Conservation (phyloP, 2,113 vertebrate species). For the Hepsetus odoe region DNA sequence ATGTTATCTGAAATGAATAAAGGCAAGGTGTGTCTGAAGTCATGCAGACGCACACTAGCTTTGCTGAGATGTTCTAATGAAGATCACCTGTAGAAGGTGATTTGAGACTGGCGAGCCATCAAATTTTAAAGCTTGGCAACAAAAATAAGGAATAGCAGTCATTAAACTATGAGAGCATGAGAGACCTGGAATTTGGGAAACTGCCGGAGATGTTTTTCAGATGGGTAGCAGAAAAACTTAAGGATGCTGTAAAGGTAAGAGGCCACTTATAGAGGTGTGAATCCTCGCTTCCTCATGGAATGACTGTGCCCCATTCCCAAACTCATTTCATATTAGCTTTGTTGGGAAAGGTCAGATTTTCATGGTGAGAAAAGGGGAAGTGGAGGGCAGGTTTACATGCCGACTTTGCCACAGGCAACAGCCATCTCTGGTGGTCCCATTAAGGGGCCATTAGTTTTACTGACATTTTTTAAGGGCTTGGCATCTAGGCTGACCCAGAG, state of each 20-base stretch:
- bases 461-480: slow-evolving; percentile 57
- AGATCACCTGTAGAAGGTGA: slow-evolving; percentile 38
- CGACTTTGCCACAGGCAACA: slow-evolving; percentile 43
- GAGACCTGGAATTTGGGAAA: slow-evolving; percentile 29
- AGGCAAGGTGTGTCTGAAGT: slow-evolving; percentile 23
- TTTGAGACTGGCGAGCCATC: slow-evolving; percentile 32
- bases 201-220: slow-evolving; percentile 36
- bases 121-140: slow-evolving; percentile 26
- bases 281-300: slow-evolving; percentile 11
- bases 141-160: slow-evolving; percentile 29
- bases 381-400: slow-evolving; percentile 33
- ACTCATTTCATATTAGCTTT: slow-evolving; percentile 44
- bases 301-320: slow-evolving; percentile 32
- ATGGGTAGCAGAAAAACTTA: slow-evolving; percentile 41
- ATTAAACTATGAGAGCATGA: slow-evolving; percentile 18
- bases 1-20: slow-evolving; percentile 18
- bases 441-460: slow-evolving; percentile 66
- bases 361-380: slow-evolving; percentile 35
- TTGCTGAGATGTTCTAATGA: slow-evolving; percentile 19
- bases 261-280: slow-evolving; percentile 40
- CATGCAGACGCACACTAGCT: no score
- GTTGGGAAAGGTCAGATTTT: slow-evolving; percentile 44
- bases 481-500: slow-evolving; percentile 60
- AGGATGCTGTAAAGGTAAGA: slow-evolving; percentile 41
- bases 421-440: slow-evolving; percentile 68